Base-by-base conservation (phyloP, 2,797 vertebrate species). In the Philypnodon macrostomus region DNA sequence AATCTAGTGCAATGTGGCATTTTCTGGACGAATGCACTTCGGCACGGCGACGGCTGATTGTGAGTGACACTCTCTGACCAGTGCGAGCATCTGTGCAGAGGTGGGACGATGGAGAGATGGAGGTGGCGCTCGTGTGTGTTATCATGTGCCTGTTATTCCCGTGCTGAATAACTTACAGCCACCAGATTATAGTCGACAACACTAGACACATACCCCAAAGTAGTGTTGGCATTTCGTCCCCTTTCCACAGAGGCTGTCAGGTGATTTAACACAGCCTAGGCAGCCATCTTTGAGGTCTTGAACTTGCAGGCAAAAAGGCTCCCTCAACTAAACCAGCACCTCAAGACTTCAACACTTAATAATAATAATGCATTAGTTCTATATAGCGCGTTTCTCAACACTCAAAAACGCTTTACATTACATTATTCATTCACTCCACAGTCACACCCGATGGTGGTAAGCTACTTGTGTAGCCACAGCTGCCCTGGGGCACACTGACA, bases 21-120 rank as follows among this genome's bases (percentile, higher is more conserved):
- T 84, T 82, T 84, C 73, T 77, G 79, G 77, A 72, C 79, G 77
- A 75, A 80, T 80, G 82, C 77, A 66, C 83, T 81, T 68, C 80
- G 83, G 75, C 74, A 74, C 62, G 62, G 34, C 4, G 50, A 66
- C n/a, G 58, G 36, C 74, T 86, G 82, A 89, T 87, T 84, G 77
- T 86, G 86, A 85, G 79, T 84, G 79, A 85, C 83, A 81, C 71
- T 68, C 59, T 64, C 64, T 78, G 82, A 81, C 76, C 79, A 81
- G 75, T 59, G 41, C 42, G 65, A 77, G 76, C 78, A 77, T 81
- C 79, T 83, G 79, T 53, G 47, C 45, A 29, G 54, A 35, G 53
- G 39, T 47, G 60, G 38, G 52, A 46, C 47, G n/a, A n/a, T n/a
- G n/a, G n/a, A n/a, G n/a, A n/a, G n/a, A n/a, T n/a, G n/a, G n/a